These are phyloP conservation scores for Pipistrellus nathusii DNA, from an alignment of 2,797 vertebrate genomes.

Conservation along the genomic window DNA sequence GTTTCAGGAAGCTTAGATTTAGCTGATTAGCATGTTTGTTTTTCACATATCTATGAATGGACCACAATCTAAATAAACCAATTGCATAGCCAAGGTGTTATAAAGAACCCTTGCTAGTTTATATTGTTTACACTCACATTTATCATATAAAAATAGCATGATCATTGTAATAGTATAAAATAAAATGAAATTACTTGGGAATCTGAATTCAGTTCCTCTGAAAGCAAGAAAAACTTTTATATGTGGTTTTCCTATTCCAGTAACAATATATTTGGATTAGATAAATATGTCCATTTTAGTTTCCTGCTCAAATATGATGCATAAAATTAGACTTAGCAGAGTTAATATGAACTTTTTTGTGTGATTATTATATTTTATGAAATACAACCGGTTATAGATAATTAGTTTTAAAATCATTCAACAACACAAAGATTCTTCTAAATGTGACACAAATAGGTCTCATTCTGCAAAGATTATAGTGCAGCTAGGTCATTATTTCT, in stretches of 20 bases:
- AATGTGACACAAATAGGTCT: constrained; percentile 59
- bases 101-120: neutral
- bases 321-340: constrained; percentile 26
- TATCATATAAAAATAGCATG: constrained; percentile 35
- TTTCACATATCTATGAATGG: neutral
- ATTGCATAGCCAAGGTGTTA: neutral
- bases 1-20: neutral
- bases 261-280: constrained; percentile 13
- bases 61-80: neutral
- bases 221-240: constrained; percentile 25
- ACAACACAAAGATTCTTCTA: constrained; percentile 69
- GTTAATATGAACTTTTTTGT: constrained; percentile 58
- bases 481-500: constrained; percentile 75
- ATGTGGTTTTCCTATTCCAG: neutral
- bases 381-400: constrained; percentile 57
- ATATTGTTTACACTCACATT: neutral
- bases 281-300: constrained; percentile 49
- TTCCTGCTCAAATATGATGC: constrained; percentile 32
- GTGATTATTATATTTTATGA: constrained; percentile 63
- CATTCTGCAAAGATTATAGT: constrained; percentile 69
- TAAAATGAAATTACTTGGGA: neutral
- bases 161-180: neutral
- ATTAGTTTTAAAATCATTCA: constrained; percentile 74
- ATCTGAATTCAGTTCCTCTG: neutral
- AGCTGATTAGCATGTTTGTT: neutral